These are phyloP conservation scores for Neogobius melanostomus DNA, from an alignment of 2,113 vertebrate genomes.

Conservation along the genomic window DNA sequence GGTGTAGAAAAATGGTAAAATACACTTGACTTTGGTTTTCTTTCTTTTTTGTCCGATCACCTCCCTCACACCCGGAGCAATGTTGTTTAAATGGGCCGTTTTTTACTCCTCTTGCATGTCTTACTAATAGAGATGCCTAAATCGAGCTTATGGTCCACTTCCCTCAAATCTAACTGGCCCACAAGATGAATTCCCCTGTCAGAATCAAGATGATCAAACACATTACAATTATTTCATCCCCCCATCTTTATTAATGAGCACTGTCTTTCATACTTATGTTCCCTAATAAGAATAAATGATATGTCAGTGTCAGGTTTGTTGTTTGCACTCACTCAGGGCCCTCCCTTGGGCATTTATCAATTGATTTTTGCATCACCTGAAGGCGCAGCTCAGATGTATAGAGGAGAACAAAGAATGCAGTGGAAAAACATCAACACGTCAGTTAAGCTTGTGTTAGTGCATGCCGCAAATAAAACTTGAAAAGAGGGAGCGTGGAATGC, in stretches of 20 bases:
- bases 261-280: slow-evolving; percentile 83
- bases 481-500: slow-evolving; percentile 61
- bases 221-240: slow-evolving; percentile 83
- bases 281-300: slow-evolving; percentile 82
- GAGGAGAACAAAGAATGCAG: slow-evolving; percentile 53
- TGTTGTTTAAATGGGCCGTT: neutral
- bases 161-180: slow-evolving; percentile 75
- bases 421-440: slow-evolving; percentile 20
- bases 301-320: slow-evolving; percentile 78
- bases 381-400: slow-evolving; percentile 51
- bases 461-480: slow-evolving; percentile 57
- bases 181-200: slow-evolving; percentile 84
- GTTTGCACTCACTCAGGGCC: slow-evolving; percentile 65
- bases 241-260: slow-evolving; percentile 82
- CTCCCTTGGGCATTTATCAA: slow-evolving; percentile 53
- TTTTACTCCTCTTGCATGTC: slow-evolving; percentile 53
- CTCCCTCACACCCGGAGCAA: neutral
- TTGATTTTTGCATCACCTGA: slow-evolving; percentile 58
- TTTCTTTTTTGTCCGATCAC: neutral
- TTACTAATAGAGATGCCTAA: slow-evolving; percentile 80
- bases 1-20: neutral
- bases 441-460: slow-evolving; percentile 42
- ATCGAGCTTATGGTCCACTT: slow-evolving; percentile 82
- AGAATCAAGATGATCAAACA: slow-evolving; percentile 83
- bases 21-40: neutral